Evolutionary conservation across 2,113 vertebrate genomes (phyloP), one percentile per base, ranked within the genome.

Genomic region (Castor canadensis): DNA sequence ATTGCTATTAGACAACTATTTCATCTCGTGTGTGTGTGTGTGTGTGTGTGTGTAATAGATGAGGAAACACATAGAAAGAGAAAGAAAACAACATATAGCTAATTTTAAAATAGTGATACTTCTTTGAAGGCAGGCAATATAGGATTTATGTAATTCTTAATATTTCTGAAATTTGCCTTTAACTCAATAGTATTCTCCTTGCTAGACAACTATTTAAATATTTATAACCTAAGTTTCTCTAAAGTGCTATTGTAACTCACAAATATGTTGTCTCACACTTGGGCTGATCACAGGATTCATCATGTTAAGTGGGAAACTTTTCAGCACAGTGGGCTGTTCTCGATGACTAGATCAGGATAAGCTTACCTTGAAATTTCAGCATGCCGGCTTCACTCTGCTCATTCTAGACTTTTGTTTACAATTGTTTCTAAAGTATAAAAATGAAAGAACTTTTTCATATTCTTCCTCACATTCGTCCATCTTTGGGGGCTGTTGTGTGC

Each of bases 311-410:
- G 40, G 62, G n/a, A 66, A 40, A 1, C 16, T 45, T 84, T 12
- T n/a, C n/a, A n/a, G n/a, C 24, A 82, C 1, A 13, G 6, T 22
- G 20, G 26, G 54, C 2, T 3, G 0, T 1, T 54, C 4, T 66
- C 3, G 22, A 87, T 67, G 30, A 26, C 45, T 12, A 58, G 6
- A n/a, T 6, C 24, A 56, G 13, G 15, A 10, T 16, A 40, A 22
- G 26, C 7, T 87, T 54, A 60, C 22, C 15, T 28, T 40, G 60
- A 73, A 94, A 80, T 35, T 7, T 6, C 32, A 58, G 11, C 6
- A 12, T 10, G 2, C 19, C 66, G 10, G 4, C 3, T 16, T 58
- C 10, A 10, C 19, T 16, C n/a, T n/a, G 4, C 47, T 43, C 38
- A 4, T 22, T 9, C n/a, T 22, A 83, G 71, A 64, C 4, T 66